A percentile compares a stretch with the other conserved stretches of the same genome.
Conservation (phyloP, 2,888 invertebrate genomes). For the Schrankia costaestrigalis region DNA sequence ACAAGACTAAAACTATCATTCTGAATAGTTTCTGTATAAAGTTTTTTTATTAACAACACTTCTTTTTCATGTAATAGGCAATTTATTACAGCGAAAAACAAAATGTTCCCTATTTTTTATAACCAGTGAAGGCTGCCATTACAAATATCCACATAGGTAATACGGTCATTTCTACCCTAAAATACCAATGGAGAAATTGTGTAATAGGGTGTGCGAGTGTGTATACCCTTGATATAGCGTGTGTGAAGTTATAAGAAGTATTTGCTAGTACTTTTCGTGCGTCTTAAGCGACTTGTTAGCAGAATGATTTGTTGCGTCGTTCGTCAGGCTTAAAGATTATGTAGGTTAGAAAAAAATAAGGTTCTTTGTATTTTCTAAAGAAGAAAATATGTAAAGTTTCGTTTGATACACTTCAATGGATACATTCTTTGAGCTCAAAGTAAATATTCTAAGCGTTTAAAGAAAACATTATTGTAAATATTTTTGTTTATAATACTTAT, state of each 20-base stretch:
- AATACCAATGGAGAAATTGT: conserved; percentile 20
- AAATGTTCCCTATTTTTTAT: conserved; percentile 17
- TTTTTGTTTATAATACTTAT: too few species aligned
- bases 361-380: too few species aligned
- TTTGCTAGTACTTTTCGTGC: conserved; percentile 10
- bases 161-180: conserved; percentile 14
- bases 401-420: too few species aligned
- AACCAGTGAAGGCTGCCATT: conserved; percentile 10
- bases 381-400: too few species aligned
- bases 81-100: conserved; percentile 15
- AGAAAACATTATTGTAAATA: too few species aligned
- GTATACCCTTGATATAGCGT: conserved; percentile 4
- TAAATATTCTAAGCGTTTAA: too few species aligned
- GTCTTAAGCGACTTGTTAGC: conserved; percentile 19
- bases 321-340: conserved; percentile 28
- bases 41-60: too few species aligned
- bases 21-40: conserved; percentile 6
- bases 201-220: conserved; percentile 13
- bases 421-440: too few species aligned
- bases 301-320: conserved; percentile 34
- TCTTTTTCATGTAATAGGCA: conserved; percentile 12
- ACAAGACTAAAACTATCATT: conserved; percentile 12
- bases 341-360: conserved; percentile 16
- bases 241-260: conserved; percentile 10
- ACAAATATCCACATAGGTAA: conserved; percentile 13